Evolutionary conservation across 2,888 invertebrate genomes (phyloP).

Genomic region (Tetranychus truncatus): DNA sequence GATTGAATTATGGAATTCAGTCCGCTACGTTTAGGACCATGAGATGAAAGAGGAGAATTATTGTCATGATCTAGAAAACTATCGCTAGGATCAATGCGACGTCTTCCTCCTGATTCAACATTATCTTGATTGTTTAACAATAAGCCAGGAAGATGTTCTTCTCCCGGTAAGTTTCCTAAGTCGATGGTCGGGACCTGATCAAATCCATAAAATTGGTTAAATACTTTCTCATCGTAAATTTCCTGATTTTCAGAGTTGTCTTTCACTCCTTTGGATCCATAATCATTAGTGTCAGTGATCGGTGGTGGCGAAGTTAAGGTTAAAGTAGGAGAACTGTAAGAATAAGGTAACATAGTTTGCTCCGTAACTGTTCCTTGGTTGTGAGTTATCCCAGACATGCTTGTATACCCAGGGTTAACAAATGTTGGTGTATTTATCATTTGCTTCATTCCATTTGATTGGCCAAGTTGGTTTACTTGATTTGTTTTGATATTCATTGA

Average conservation of each 20-base stretch:
- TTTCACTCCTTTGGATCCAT: neutral
- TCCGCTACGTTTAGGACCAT: neutral
- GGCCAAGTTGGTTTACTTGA: neutral
- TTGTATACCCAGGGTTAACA: neutral
- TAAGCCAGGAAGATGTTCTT: neutral
- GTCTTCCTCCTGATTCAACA: neutral
- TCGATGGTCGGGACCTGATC: neutral
- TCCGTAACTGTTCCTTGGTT: neutral
- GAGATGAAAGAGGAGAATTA: neutral
- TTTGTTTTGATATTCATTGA: neutral
- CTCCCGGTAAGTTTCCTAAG: neutral
- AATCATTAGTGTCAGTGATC: neutral
- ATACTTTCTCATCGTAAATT: neutral
- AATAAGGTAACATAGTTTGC: neutral
- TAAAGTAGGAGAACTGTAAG: neutral
- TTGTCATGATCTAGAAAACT: neutral
- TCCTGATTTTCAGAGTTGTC: neutral
- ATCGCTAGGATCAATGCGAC: neutral
- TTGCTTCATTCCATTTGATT: neutral
- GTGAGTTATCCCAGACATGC: neutral
- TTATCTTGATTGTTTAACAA: neutral
- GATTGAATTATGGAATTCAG: neutral
- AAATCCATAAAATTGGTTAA: neutral
- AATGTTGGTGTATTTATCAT: neutral
- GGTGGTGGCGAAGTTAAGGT: neutral